A percentile compares a stretch with the other conserved stretches of the same genome.
phyloP scores from a whole-genome alignment of 2,113 vertebrate species.

The Promerops cafer region DNA sequence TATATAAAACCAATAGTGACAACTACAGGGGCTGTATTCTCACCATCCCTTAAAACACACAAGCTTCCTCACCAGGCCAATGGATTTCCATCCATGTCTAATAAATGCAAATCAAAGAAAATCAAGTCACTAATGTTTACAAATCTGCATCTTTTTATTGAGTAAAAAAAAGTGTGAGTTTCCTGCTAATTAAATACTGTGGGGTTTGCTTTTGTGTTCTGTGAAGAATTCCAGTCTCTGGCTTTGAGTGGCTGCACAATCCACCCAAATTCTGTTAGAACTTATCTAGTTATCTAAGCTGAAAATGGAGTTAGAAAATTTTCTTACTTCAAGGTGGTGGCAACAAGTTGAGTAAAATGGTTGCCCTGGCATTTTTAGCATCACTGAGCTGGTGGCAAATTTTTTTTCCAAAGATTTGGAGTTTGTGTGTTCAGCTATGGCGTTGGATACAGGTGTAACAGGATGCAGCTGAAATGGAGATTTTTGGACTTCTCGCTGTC shows the following conservation, averaged over 20 bases:
- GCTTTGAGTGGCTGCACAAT: neutral
- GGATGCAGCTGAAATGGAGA: neutral
- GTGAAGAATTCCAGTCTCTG: neutral
- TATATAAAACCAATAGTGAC: neutral
- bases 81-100: neutral
- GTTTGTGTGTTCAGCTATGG: neutral
- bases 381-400: neutral
- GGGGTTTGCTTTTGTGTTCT: neutral
- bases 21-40: neutral
- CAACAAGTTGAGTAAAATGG: neutral
- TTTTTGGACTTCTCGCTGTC: neutral
- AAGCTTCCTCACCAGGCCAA: neutral
- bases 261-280: neutral
- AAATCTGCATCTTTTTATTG: neutral
- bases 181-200: neutral
- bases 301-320: neutral
- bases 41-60: neutral
- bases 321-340: neutral
- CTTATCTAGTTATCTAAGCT: neutral
- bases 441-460: fast-evolving
- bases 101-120: neutral
- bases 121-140: neutral
- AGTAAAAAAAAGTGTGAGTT: neutral
- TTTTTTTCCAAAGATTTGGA: neutral
- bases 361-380: neutral